Evolutionary conservation across 1,140 invertebrate species (phyloP).

Genomic region (Meloidogyne exigua): DNA sequence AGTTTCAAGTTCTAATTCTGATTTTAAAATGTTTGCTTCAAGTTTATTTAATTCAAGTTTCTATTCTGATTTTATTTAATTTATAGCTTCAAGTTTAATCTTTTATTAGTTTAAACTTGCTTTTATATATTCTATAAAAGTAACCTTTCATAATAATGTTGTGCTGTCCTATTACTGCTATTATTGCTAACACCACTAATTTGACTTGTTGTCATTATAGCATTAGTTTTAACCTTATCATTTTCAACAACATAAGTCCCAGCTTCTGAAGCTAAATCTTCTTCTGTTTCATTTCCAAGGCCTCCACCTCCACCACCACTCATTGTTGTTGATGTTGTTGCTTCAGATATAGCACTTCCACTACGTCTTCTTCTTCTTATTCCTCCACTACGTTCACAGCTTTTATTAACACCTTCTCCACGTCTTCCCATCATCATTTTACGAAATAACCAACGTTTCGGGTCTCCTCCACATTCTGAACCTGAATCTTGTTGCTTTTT

Average conservation of each 20-base stretch:
- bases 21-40: not conserved
- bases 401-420: not conserved
- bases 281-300: conserved; percentile 10
- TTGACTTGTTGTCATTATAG: not conserved
- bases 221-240: not conserved
- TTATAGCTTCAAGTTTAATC: too few species aligned
- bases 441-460: conserved; percentile 46
- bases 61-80: too few species aligned
- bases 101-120: too few species aligned
- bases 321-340: conserved; percentile 7
- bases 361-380: conserved; percentile 17
- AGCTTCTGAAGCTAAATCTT: conserved; percentile 49
- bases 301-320: not conserved
- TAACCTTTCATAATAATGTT: not conserved
- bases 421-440: conserved; percentile 46
- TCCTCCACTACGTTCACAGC: conserved; percentile 8
- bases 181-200: not conserved
- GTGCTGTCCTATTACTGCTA: not conserved
- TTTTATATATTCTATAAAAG: too few species aligned
- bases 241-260: conserved; percentile 48
- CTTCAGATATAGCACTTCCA: not conserved
- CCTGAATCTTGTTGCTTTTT: conserved; percentile 27
- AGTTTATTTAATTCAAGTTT: too few species aligned
- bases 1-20: not conserved
- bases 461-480: conserved; percentile 33